These are phyloP conservation scores for Lasioglossum leucozonium DNA, from an alignment of 2,888 invertebrate genomes.

Conservation along the genomic window DNA sequence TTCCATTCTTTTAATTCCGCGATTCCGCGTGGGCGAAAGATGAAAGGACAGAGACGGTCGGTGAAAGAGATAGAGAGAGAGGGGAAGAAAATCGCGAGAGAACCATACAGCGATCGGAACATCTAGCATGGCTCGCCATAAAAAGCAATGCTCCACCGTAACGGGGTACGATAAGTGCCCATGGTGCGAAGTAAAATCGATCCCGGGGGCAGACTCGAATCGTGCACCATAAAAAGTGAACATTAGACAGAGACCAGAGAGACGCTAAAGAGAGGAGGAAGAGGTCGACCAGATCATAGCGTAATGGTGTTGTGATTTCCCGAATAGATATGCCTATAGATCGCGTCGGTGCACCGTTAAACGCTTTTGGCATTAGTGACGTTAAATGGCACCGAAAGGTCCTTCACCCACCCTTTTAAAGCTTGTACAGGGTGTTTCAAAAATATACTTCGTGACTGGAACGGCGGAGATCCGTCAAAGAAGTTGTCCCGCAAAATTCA, in stretches of 20 bases:
- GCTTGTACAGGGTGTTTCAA: no score
- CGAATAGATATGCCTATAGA: slow-evolving; percentile 73
- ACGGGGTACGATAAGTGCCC: slow-evolving; percentile 84
- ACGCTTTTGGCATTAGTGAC: slow-evolving; percentile 74
- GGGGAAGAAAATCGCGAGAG: slow-evolving; percentile 36
- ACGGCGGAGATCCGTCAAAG: no score
- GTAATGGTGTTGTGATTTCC: slow-evolving; percentile 82
- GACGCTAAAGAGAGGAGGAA: slow-evolving; percentile 46
- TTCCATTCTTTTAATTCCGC: slow-evolving; percentile 71
- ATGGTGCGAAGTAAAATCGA: slow-evolving; percentile 80
- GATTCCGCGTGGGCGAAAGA: slow-evolving; percentile 41
- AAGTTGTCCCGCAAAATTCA: no score
- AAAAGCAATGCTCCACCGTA: slow-evolving; percentile 84
- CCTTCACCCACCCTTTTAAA: not conserved
- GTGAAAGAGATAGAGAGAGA: not conserved
- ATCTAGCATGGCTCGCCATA: slow-evolving; percentile 77
- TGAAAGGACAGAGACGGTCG: not conserved
- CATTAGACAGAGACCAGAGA: slow-evolving; percentile 69
- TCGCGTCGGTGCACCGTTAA: slow-evolving; percentile 65
- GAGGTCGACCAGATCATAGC: slow-evolving; percentile 55
- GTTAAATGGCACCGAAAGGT: slow-evolving; percentile 11
- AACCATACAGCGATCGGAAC: slow-evolving; percentile 71
- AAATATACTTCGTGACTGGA: no score
- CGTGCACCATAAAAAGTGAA: slow-evolving; percentile 81
- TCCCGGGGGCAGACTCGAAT: slow-evolving; percentile 80